These are phyloP conservation scores for Anagrus nilaparvatae DNA, from an alignment of 1,140 invertebrate genomes.

Conservation along the genomic window DNA sequence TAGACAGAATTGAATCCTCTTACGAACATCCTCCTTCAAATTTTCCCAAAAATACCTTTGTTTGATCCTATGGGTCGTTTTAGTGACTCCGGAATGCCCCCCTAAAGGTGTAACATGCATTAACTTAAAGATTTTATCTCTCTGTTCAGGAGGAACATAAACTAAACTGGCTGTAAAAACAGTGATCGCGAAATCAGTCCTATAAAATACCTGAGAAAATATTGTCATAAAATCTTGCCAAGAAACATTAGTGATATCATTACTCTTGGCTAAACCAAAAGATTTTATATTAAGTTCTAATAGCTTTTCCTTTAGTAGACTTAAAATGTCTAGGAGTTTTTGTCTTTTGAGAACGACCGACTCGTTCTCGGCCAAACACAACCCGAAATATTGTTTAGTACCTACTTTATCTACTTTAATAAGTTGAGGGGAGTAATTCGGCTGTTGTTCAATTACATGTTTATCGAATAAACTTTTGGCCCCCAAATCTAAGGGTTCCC, in stretches of 20 bases:
- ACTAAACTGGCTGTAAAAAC: neutral
- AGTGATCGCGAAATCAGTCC: neutral
- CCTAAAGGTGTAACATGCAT: conserved; percentile 14
- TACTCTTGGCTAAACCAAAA: neutral
- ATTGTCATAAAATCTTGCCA: too few species aligned
- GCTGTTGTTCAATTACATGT: too few species aligned
- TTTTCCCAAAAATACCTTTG: conserved; percentile 14
- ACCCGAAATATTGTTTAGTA: too few species aligned
- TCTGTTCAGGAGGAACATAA: neutral
- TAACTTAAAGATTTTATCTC: conserved; percentile 11
- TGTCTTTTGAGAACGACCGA: too few species aligned
- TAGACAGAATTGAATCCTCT: conserved; percentile 12
- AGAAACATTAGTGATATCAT: too few species aligned
- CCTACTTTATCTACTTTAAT: too few species aligned
- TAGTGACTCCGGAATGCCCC: conserved; percentile 18
- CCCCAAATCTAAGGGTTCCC: too few species aligned
- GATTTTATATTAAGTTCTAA: neutral
- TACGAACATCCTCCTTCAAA: conserved; percentile 15
- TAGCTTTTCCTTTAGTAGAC: neutral
- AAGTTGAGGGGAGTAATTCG: too few species aligned
- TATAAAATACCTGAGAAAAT: too few species aligned
- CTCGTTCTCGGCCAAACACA: too few species aligned
- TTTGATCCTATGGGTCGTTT: conserved; percentile 15
- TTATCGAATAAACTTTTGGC: too few species aligned
- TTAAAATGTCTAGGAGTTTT: too few species aligned